These are phyloP conservation scores for Orgyia antiqua DNA, from an alignment of 2,888 invertebrate genomes.

Conservation along the genomic window DNA sequence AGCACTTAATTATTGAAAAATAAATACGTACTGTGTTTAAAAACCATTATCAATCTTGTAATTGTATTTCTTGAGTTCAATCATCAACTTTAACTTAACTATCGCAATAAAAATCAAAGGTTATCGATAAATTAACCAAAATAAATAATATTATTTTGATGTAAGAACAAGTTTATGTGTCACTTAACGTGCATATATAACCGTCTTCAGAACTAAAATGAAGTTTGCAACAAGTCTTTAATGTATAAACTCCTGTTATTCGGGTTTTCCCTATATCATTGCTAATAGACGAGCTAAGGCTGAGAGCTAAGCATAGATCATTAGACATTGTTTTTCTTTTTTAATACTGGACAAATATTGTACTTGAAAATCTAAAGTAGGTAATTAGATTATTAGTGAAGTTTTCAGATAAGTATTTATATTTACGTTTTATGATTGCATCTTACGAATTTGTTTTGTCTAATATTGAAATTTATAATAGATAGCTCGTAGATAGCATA, in stretches of 20 bases:
- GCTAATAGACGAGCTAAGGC: no score
- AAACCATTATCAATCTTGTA: not conserved
- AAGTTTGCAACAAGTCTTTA: constrained; percentile 11
- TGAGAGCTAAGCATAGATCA: no score
- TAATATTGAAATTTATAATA: no score
- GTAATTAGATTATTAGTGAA: no score
- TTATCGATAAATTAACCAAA: not conserved
- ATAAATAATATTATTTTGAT: not conserved
- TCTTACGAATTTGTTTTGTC: no score
- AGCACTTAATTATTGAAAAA: not conserved
- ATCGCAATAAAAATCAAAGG: not conserved
- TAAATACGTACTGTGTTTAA: not conserved
- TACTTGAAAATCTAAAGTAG: no score
- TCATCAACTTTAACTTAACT: not conserved
- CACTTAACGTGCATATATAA: constrained; percentile 13
- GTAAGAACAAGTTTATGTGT: not conserved
- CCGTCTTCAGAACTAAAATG: constrained; percentile 12
- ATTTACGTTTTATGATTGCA: no score
- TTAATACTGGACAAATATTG: no score
- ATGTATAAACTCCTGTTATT: constrained; percentile 5
- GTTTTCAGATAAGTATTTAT: no score
- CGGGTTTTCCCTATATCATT: constrained; percentile 17
- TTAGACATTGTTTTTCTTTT: no score
- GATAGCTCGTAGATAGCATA: no score
- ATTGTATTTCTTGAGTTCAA: not conserved